These are phyloP conservation scores for Oreortyx pictus DNA, from an alignment of 2,797 vertebrate genomes.

Conservation along the genomic window DNA sequence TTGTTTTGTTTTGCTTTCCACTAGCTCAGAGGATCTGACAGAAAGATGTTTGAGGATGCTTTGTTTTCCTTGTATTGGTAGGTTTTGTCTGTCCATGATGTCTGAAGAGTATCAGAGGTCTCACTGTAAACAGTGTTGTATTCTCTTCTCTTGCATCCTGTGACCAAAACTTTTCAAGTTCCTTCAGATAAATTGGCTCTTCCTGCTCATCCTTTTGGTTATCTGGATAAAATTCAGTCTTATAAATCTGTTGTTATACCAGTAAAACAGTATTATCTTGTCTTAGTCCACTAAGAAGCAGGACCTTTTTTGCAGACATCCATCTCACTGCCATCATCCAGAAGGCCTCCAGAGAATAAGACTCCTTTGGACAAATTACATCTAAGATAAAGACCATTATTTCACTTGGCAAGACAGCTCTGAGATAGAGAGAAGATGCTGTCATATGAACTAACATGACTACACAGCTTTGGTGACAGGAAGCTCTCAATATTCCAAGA, in stretches of 20 bases:
- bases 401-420: neutral
- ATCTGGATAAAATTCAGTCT: neutral
- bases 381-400: neutral
- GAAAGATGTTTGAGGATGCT: neutral
- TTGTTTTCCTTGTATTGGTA: neutral
- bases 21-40: neutral
- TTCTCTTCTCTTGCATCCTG: neutral
- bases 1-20: neutral
- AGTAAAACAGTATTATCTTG: neutral
- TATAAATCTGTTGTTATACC: neutral
- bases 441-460: neutral
- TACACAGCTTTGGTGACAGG: neutral
- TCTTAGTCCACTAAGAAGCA: neutral
- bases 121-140: neutral
- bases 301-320: neutral
- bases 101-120: neutral
- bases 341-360: neutral
- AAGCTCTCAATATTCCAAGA: neutral
- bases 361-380: neutral
- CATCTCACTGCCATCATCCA: neutral
- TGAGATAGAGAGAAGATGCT: neutral
- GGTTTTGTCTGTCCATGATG: neutral
- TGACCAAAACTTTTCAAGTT: neutral
- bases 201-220: neutral
- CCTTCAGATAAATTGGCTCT: neutral